phyloP scores from a whole-genome alignment of 1,140 invertebrate genomes.

The Melipona quadrifasciata region DNA sequence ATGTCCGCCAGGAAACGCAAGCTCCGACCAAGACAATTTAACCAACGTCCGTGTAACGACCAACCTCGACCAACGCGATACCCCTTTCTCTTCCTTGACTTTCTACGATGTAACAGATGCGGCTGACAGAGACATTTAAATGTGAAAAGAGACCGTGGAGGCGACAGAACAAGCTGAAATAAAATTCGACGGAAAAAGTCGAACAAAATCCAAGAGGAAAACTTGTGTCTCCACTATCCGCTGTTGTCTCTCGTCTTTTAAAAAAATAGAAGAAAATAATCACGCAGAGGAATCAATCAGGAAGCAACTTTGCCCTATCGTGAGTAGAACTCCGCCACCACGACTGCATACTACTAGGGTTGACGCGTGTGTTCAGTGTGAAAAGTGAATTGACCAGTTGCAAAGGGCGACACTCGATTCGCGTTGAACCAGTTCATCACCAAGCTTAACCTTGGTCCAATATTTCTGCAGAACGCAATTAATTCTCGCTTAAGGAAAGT shows the following conservation, averaged over 20 bases:
- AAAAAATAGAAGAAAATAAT: too few species aligned
- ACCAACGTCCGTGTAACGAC: conserved; percentile 8
- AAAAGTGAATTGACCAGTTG: not conserved
- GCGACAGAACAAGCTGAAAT: too few species aligned
- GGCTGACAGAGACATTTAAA: too few species aligned
- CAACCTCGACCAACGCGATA: not conserved
- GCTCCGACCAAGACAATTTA: conserved; percentile 10
- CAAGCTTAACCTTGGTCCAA: not conserved
- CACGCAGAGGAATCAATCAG: not conserved
- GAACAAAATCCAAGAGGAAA: too few species aligned
- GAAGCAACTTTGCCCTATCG: not conserved
- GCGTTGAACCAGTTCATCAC: too few species aligned
- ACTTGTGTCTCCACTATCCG: too few species aligned
- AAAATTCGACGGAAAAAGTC: too few species aligned
- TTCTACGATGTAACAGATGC: not conserved
- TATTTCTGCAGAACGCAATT: conserved; percentile 10
- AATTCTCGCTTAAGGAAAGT: conserved; percentile 14
- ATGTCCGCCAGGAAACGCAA: not conserved
- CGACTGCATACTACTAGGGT: not conserved
- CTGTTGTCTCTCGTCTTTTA: too few species aligned
- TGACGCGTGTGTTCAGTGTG: not conserved
- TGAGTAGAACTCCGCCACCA: not conserved
- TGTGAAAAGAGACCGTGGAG: too few species aligned
- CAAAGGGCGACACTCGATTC: not conserved
- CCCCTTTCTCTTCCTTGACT: not conserved